A percentile compares a stretch with the other conserved stretches of the same genome.
Evolutionary conservation across 2,797 vertebrate species (phyloP).

Genomic region (Percopsis omiscomaycus): DNA sequence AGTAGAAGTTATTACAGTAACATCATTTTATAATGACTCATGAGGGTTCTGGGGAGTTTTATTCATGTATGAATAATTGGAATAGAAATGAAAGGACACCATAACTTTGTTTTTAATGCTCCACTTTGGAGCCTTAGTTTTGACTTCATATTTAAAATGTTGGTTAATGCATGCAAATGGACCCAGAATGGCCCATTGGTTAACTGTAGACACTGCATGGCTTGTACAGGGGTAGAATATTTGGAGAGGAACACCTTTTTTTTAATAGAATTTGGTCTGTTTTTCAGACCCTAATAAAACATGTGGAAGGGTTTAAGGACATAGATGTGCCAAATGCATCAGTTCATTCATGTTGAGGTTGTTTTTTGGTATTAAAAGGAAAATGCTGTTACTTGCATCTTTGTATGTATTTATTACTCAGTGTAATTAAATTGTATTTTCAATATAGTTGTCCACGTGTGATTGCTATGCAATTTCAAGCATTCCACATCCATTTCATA

Average conservation of each 20-base stretch:
- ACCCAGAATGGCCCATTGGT: slow-evolving; percentile 73
- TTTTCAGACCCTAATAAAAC: slow-evolving; percentile 72
- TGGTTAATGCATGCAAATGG: slow-evolving; percentile 84
- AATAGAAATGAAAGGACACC: slow-evolving; percentile 52
- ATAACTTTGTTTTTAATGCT: slow-evolving; percentile 57
- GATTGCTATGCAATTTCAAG: slow-evolving; percentile 14
- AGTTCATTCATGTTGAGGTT: slow-evolving; percentile 63
- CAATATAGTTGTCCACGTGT: slow-evolving; percentile 73
- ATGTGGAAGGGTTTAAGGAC: slow-evolving; percentile 51
- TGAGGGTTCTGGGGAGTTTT: slow-evolving; percentile 41
- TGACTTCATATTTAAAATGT: slow-evolving; percentile 64
- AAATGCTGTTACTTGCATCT: slow-evolving; percentile 79
- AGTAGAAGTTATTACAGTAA: slow-evolving; percentile 37
- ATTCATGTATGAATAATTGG: slow-evolving; percentile 53
- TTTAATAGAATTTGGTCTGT: slow-evolving; percentile 68
- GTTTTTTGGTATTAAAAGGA: slow-evolving; percentile 72
- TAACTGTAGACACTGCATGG: slow-evolving; percentile 83
- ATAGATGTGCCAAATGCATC: slow-evolving; percentile 61
- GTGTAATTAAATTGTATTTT: slow-evolving; percentile 93
- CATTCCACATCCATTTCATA: neutral
- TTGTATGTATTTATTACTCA: slow-evolving; percentile 85
- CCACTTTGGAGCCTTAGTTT: slow-evolving; percentile 63
- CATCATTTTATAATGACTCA: slow-evolving; percentile 37
- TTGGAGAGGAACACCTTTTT: slow-evolving; percentile 66
- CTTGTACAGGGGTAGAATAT: slow-evolving; percentile 81